Conservation (phyloP, 2,888 invertebrate species). For the Hymenopus coronatus region DNA sequence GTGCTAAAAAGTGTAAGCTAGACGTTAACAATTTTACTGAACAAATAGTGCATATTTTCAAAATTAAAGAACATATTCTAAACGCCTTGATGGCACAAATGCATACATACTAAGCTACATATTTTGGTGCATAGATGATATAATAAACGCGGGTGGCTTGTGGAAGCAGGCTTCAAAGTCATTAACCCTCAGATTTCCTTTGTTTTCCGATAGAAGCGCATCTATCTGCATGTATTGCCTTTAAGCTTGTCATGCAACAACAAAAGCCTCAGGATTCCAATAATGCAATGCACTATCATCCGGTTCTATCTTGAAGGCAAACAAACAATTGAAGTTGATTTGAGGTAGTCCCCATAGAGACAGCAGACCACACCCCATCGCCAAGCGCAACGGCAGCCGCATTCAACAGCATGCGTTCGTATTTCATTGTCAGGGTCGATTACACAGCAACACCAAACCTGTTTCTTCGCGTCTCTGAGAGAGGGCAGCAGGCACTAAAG, state of each 20-base stretch:
- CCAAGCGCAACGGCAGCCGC: not conserved
- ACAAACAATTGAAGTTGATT: not conserved
- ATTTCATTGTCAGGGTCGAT: slow-evolving; percentile 26
- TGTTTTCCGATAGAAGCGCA: not conserved
- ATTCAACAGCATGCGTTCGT: not conserved
- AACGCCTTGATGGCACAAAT: too few species aligned
- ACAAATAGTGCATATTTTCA: too few species aligned
- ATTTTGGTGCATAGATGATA: too few species aligned
- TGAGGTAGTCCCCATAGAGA: slow-evolving; percentile 3
- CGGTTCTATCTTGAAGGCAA: too few species aligned
- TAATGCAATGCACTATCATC: not conserved
- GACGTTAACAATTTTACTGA: too few species aligned
- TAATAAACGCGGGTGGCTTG: too few species aligned
- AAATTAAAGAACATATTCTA: too few species aligned
- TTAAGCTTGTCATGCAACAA: not conserved
- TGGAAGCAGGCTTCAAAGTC: too few species aligned
- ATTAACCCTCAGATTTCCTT: not conserved
- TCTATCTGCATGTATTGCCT: not conserved
- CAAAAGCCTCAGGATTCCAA: not conserved
- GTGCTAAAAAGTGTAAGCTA: too few species aligned
- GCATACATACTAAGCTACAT: too few species aligned
- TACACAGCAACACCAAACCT: not conserved
- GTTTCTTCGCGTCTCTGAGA: slow-evolving; percentile 12
- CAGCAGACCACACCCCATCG: slow-evolving; percentile 8
- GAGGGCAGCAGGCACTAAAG: slow-evolving; percentile 12